Conservation (phyloP, 2,888 invertebrate species). For the Caenorhabditis doughertyi region DNA sequence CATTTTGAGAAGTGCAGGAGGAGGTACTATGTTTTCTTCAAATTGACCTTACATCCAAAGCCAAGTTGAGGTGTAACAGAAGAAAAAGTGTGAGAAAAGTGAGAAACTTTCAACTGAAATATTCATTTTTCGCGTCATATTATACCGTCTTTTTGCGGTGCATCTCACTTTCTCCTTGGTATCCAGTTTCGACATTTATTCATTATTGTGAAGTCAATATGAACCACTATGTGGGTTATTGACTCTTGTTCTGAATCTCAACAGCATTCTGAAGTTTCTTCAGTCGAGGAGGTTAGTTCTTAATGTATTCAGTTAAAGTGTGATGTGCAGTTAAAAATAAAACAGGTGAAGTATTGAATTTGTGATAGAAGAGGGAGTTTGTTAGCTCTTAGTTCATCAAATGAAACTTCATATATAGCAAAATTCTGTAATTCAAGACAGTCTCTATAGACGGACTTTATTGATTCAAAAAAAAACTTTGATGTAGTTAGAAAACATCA, state of each 20-base stretch:
- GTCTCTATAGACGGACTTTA: too few species aligned
- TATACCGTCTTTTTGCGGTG: constrained; percentile 9
- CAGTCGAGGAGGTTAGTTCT: constrained; percentile 58
- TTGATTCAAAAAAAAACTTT: too few species aligned
- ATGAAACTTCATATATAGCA: too few species aligned
- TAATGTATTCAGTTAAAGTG: not conserved
- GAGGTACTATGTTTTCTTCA: constrained; percentile 50
- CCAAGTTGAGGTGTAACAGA: constrained; percentile 17
- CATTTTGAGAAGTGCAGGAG: constrained; percentile 47
- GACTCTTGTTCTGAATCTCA: constrained; percentile 67
- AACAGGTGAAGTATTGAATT: too few species aligned
- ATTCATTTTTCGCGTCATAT: constrained; percentile 41
- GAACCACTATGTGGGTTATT: constrained; percentile 61
- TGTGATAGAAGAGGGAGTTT: too few species aligned
- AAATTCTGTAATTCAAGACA: too few species aligned
- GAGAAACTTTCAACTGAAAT: constrained; percentile 20
- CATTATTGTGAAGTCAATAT: constrained; percentile 26
- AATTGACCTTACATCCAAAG: constrained; percentile 42
- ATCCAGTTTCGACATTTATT: constrained; percentile 10
- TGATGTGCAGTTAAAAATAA: too few species aligned
- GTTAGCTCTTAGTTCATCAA: too few species aligned
- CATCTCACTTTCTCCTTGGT: not conserved
- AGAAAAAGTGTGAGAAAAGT: constrained; percentile 32
- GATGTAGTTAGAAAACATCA: too few species aligned
- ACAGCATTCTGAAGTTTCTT: constrained; percentile 55